These are phyloP conservation scores for Homalodisca vitripennis DNA, from an alignment of 1,140 invertebrate species.

Conservation along the genomic window DNA sequence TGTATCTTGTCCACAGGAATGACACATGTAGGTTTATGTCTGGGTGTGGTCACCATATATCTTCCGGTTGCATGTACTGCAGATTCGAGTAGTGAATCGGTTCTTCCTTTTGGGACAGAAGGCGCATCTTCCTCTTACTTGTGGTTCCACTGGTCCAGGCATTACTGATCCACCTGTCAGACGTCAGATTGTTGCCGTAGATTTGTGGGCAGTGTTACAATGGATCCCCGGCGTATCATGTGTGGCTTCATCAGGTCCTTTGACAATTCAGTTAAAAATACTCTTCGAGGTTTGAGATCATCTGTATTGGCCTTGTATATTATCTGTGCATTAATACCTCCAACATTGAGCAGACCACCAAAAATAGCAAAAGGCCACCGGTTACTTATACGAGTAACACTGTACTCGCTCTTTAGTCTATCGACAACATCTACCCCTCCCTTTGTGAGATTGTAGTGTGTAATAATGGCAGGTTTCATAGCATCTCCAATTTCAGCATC, in stretches of 20 bases:
- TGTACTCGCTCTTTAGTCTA: slow-evolving; percentile 39
- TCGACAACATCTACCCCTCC: slow-evolving; percentile 47
- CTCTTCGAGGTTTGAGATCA: background rate
- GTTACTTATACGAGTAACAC: background rate
- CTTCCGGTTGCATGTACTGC: too few relatives aligned
- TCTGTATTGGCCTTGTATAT: slow-evolving; percentile 11
- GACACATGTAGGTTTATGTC: too few relatives aligned
- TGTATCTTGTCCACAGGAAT: too few relatives aligned
- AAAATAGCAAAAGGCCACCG: slow-evolving; percentile 8
- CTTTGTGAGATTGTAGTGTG: slow-evolving; percentile 46
- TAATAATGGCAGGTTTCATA: slow-evolving; percentile 44
- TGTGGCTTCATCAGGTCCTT: background rate
- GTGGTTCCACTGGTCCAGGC: too few relatives aligned
- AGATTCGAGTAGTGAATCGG: too few relatives aligned
- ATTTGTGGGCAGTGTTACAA: background rate
- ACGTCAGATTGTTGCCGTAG: too few relatives aligned
- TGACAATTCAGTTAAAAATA: background rate
- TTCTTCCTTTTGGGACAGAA: too few relatives aligned
- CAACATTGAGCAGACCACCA: background rate
- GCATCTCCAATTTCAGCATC: slow-evolving; percentile 32
- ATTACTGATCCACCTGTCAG: too few relatives aligned
- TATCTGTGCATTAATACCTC: slow-evolving; percentile 11
- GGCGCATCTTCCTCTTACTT: too few relatives aligned
- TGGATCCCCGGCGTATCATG: background rate
- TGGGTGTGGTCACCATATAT: too few relatives aligned